Evolutionary conservation across 2,888 invertebrate species (phyloP).

Genomic region (Daptonema setosum): DNA sequence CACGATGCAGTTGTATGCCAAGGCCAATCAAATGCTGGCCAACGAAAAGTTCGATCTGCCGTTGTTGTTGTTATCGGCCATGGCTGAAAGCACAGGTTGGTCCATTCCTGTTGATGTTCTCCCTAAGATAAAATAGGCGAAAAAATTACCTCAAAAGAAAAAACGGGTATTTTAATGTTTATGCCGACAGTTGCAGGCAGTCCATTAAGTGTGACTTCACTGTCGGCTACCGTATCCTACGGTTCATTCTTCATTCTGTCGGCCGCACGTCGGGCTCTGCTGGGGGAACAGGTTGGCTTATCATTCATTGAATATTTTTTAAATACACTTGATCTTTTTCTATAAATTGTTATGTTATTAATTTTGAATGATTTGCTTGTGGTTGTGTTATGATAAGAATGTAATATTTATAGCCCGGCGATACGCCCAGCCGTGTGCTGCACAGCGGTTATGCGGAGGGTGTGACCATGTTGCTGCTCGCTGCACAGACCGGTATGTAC

Average conservation of each 20-base stretch:
- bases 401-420: too few species aligned
- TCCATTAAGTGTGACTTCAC: conserved; percentile 34
- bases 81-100: neutral
- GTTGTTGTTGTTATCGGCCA: neutral
- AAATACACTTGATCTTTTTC: too few species aligned
- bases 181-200: conserved; percentile 34
- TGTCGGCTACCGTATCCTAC: conserved; percentile 35
- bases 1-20: conserved; percentile 27
- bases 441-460: conserved; percentile 31
- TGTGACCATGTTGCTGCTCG: conserved; percentile 35
- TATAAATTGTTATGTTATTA: too few species aligned
- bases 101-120: neutral
- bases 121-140: too few species aligned
- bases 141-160: too few species aligned
- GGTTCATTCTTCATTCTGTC: conserved; percentile 30
- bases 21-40: conserved; percentile 1
- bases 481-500: conserved; percentile 36
- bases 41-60: neutral
- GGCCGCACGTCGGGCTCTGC: conserved; percentile 10
- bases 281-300: conserved; percentile 1
- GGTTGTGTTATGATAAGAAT: too few species aligned
- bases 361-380: too few species aligned
- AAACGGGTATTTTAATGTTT: too few species aligned
- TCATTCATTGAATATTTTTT: too few species aligned
- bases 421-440: too few species aligned